phyloP scores from a whole-genome alignment of 1,140 invertebrate genomes.

The Helicorthomorpha holstii region DNA sequence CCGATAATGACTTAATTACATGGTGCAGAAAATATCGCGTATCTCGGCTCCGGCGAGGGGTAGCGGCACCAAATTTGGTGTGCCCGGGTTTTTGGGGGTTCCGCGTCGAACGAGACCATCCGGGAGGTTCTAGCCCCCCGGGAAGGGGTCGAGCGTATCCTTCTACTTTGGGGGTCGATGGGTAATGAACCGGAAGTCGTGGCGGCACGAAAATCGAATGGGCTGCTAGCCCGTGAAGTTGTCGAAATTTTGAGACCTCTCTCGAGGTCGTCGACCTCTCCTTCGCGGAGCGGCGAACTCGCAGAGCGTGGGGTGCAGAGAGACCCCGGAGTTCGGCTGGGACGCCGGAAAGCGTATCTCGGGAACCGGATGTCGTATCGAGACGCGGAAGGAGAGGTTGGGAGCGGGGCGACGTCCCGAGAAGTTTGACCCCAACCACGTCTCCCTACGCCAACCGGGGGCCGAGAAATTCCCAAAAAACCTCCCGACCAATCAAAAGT shows the following conservation, averaged over 20 bases:
- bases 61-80: background rate
- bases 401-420: background rate
- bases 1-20: background rate
- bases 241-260: no score
- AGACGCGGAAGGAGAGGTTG: background rate
- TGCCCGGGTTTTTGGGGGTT: background rate
- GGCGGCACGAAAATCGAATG: background rate
- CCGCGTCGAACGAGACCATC: background rate
- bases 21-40: background rate
- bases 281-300: background rate
- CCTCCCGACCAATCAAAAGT: background rate
- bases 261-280: background rate
- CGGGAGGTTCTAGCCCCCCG: background rate
- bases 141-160: background rate
- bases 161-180: background rate
- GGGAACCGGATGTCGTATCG: background rate
- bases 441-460: background rate
- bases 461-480: background rate
- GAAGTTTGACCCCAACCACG: background rate
- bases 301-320: background rate
- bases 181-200: background rate
- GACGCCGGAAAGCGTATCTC: background rate
- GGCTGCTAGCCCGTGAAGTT: no score
- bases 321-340: background rate
- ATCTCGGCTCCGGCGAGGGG: no score